These are phyloP conservation scores for Plagiodera versicolora DNA, from an alignment of 2,888 invertebrate species.

Conservation along the genomic window DNA sequence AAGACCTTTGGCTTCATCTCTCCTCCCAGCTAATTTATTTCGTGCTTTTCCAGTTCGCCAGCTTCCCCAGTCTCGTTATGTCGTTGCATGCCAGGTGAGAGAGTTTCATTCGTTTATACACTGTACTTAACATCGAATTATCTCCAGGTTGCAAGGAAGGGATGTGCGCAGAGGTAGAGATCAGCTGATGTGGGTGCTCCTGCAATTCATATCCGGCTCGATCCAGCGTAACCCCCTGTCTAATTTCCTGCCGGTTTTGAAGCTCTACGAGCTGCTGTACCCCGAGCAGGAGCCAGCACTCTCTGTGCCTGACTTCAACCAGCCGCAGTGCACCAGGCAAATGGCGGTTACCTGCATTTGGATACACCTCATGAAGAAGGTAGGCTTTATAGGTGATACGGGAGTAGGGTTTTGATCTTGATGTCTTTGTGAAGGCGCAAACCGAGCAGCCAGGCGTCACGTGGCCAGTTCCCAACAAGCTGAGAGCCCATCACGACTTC, in stretches of 20 bases:
- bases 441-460: constrained; percentile 71
- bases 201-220: constrained; percentile 96
- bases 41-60: constrained; percentile 91
- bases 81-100: constrained; percentile 70
- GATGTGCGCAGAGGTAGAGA: constrained; percentile 89
- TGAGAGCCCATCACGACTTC: constrained; percentile 64
- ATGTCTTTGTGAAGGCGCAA: constrained; percentile 63
- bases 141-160: constrained; percentile 53
- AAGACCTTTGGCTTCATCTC: constrained; percentile 90
- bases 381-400: not conserved
- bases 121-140: too few relatives aligned
- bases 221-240: constrained; percentile 91
- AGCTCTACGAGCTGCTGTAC: constrained; percentile 88
- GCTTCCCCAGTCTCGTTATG: constrained; percentile 89
- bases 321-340: constrained; percentile 83
- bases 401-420: too few relatives aligned
- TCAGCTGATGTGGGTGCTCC: constrained; percentile 97
- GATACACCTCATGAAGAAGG: constrained; percentile 91
- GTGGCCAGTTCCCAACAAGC: constrained; percentile 49
- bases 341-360: constrained; percentile 96
- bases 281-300: constrained; percentile 89
- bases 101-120: too few relatives aligned
- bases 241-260: constrained; percentile 87
- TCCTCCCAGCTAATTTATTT: constrained; percentile 94
- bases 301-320: constrained; percentile 85